phyloP scores from a whole-genome alignment of 1,140 invertebrate genomes.

The Scylla paramamosain region DNA sequence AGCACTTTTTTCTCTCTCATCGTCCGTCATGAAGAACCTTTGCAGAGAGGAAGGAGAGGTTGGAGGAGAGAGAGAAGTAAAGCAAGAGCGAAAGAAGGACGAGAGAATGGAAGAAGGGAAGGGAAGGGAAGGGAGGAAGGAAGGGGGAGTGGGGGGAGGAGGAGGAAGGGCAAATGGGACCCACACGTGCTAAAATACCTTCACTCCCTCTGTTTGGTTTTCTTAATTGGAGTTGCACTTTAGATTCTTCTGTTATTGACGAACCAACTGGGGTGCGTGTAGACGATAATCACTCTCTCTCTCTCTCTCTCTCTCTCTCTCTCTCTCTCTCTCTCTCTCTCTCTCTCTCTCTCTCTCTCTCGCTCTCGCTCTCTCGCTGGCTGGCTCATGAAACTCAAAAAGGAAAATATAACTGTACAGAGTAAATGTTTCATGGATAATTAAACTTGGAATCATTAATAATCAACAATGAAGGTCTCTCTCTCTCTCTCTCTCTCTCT shows the following conservation, averaged over 20 bases:
- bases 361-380: too few relatives aligned
- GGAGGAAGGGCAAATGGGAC: neutral
- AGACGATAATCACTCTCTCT: neutral
- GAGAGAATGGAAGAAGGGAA: neutral
- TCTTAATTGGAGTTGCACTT: neutral
- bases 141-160: neutral
- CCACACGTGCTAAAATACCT: neutral
- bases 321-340: too few relatives aligned
- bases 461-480: too few relatives aligned
- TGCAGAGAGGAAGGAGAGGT: neutral
- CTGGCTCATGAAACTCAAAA: too few relatives aligned
- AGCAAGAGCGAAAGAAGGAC: neutral
- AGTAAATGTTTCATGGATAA: too few relatives aligned
- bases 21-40: neutral
- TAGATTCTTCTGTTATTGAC: neutral
- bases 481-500: too few relatives aligned
- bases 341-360: too few relatives aligned
- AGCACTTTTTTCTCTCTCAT: neutral
- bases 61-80: neutral
- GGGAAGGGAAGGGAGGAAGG: too few relatives aligned
- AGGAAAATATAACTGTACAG: too few relatives aligned
- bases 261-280: neutral
- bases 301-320: too few relatives aligned
- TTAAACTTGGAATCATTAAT: too few relatives aligned
- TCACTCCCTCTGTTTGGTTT: neutral